phyloP scores from a whole-genome alignment of 1,140 invertebrate genomes.

The Hyles vespertilio region DNA sequence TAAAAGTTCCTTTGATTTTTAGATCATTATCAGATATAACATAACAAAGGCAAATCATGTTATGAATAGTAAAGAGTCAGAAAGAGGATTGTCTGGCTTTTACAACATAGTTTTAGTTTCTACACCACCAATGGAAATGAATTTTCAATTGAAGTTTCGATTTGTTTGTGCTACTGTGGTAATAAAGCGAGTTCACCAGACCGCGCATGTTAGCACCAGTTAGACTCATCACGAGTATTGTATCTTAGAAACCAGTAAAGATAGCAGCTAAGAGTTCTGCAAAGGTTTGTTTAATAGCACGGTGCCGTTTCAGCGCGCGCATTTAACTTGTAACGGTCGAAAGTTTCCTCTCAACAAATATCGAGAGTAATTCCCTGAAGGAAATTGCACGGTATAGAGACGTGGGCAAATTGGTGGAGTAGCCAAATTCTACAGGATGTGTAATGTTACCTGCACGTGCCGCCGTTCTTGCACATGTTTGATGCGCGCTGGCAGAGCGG shows the following conservation, averaged over 20 bases:
- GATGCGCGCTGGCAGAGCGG: slow-evolving; percentile 81
- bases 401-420: no score
- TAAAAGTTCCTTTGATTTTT: no score
- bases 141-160: no score
- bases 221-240: no score
- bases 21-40: no score
- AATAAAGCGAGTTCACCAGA: no score
- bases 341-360: slow-evolving; percentile 38
- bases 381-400: no score
- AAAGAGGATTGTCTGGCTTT: not conserved
- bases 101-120: not conserved
- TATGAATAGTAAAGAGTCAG: not conserved
- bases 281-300: slow-evolving; percentile 28
- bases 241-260: no score
- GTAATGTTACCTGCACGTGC: slow-evolving; percentile 82
- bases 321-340: slow-evolving; percentile 36
- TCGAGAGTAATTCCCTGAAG: slow-evolving; percentile 22
- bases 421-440: not conserved
- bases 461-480: slow-evolving; percentile 84
- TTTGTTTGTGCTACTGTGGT: no score
- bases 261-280: no score
- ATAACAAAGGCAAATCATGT: not conserved
- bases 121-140: no score
- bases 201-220: no score
- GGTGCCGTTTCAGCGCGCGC: slow-evolving; percentile 28